These are phyloP conservation scores for Menura novaehollandiae DNA, from an alignment of 2,113 vertebrate genomes.

Conservation along the genomic window DNA sequence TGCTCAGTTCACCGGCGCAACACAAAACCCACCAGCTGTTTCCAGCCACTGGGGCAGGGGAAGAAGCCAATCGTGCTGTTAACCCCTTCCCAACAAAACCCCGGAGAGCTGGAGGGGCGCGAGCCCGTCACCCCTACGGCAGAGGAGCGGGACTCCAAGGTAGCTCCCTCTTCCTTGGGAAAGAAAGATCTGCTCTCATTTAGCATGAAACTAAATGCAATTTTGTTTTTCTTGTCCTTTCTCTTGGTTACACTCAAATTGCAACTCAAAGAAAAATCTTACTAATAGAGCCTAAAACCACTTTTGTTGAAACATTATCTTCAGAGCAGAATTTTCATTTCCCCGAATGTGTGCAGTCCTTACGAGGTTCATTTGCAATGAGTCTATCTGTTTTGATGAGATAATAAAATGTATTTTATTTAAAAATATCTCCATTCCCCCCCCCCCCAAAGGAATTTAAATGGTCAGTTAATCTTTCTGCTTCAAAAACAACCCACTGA, in stretches of 20 bases:
- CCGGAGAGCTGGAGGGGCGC: rapidly evolving
- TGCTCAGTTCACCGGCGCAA: constrained; percentile 55
- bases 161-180: neutral
- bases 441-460: neutral
- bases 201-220: neutral
- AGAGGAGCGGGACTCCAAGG: rapidly evolving
- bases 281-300: constrained; percentile 24
- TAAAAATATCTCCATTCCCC: constrained; percentile 38
- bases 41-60: constrained; percentile 51
- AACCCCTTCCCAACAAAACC: constrained; percentile 43
- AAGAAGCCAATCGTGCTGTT: neutral
- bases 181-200: neutral
- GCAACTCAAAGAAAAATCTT: neutral
- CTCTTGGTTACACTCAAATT: neutral
- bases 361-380: constrained; percentile 32
- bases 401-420: constrained; percentile 55
- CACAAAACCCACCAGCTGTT: constrained; percentile 83
- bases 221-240: neutral
- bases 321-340: constrained; percentile 31
- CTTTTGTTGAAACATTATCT: neutral
- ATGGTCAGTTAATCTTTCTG: constrained; percentile 29
- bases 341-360: neutral
- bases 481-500: constrained; percentile 38
- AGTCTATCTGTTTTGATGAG: constrained; percentile 45
- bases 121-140: rapidly evolving